Conservation (phyloP, 2,888 invertebrate genomes). For the Phymatocera aterrima region DNA sequence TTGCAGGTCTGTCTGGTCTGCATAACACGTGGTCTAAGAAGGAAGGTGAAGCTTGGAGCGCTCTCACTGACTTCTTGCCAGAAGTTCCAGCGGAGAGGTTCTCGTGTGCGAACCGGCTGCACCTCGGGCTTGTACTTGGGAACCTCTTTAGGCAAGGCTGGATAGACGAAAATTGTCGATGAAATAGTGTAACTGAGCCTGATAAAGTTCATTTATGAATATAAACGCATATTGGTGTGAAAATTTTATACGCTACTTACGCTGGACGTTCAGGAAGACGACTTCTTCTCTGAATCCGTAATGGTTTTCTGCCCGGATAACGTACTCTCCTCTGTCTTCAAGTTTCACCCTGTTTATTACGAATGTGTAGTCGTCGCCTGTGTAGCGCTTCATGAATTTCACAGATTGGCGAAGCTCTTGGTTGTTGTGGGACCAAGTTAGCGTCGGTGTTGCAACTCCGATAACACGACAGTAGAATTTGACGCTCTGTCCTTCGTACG, state of each 20-base stretch:
- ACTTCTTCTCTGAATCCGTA: conserved; percentile 97
- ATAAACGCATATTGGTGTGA: neutral
- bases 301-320: conserved; percentile 97
- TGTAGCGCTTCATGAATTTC: conserved; percentile 99
- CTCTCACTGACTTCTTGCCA: conserved; percentile 96
- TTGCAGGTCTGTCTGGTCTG: conserved; percentile 98
- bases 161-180: conserved; percentile 49
- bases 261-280: conserved; percentile 97
- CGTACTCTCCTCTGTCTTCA: conserved; percentile 98
- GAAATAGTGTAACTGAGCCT: neutral
- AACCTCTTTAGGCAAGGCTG: conserved; percentile 86
- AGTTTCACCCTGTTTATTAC: conserved; percentile 96
- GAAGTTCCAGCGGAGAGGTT: conserved; percentile 89
- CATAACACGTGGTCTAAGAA: conserved; percentile 98
- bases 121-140: conserved; percentile 83
- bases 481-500: conserved; percentile 97
- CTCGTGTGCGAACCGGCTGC: conserved; percentile 85
- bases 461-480: conserved; percentile 98
- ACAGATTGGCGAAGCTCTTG: conserved; percentile 96
- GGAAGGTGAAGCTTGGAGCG: conserved; percentile 98
- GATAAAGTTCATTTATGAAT: neutral
- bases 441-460: conserved; percentile 93
- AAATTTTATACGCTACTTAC: conserved; percentile 76
- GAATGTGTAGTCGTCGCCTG: conserved; percentile 97
- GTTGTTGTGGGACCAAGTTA: conserved; percentile 97